A percentile compares a stretch with the other conserved stretches of the same genome.
phyloP scores from a whole-genome alignment of 2,797 vertebrate species.

The Onychomys arenicola region DNA sequence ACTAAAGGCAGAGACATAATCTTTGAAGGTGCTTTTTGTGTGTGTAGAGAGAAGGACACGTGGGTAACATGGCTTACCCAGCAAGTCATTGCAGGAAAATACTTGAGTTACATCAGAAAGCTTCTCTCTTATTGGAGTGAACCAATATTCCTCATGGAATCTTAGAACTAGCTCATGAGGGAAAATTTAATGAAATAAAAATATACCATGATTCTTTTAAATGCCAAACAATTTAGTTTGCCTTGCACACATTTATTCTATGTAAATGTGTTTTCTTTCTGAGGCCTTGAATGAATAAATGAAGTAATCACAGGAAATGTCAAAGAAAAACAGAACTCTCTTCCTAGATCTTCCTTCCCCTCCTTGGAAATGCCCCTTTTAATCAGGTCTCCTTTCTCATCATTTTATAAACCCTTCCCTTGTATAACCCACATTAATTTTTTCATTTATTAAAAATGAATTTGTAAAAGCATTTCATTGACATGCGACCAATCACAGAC shows the following conservation, averaged over 20 bases:
- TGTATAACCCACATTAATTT: constrained; percentile 52
- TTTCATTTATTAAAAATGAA: constrained; percentile 63
- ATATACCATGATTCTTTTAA: constrained; percentile 55
- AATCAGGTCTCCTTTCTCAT: constrained; percentile 42
- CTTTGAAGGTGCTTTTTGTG: constrained; percentile 50
- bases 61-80: constrained; percentile 24
- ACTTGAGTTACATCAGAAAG: constrained; percentile 51
- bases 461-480: constrained; percentile 75
- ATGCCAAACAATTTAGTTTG: constrained; percentile 64
- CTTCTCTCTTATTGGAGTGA: constrained; percentile 82
- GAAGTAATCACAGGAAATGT: constrained; percentile 29
- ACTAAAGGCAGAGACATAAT: background rate
- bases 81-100: constrained; percentile 55
- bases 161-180: constrained; percentile 56
- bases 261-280: constrained; percentile 41
- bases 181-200: constrained; percentile 13
- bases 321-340: constrained; percentile 31
- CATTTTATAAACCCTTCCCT: constrained; percentile 39
- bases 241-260: constrained; percentile 51
- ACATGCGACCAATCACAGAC: constrained; percentile 64
- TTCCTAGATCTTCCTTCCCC: constrained; percentile 30
- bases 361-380: constrained; percentile 34
- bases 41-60: background rate
- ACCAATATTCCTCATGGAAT: constrained; percentile 64
- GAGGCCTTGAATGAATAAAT: constrained; percentile 26